Evolutionary conservation across 2,113 vertebrate genomes (phyloP).

Genomic region (Labeo catla): DNA sequence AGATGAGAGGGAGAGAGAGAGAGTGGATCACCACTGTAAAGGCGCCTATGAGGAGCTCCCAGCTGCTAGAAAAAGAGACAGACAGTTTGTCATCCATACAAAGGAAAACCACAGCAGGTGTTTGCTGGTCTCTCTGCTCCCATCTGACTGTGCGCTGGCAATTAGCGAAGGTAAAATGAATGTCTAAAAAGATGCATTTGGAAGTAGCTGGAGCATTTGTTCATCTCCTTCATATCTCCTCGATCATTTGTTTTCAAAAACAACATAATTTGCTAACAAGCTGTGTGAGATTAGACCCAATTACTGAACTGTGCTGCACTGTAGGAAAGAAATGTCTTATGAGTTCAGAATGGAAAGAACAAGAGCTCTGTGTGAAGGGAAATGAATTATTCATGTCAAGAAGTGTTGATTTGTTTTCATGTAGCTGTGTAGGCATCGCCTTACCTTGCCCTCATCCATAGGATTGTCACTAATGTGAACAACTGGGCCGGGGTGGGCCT

Average conservation of each 20-base stretch:
- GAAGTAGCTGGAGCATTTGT: constrained; percentile 14
- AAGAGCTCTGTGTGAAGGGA: constrained; percentile 9
- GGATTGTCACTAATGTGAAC: constrained; percentile 99
- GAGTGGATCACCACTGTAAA: neutral
- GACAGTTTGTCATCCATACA: constrained; percentile 8
- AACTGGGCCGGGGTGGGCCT: constrained; percentile 95
- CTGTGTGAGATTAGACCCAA: constrained; percentile 40
- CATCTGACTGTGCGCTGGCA: constrained; percentile 15
- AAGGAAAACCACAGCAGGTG: constrained; percentile 35
- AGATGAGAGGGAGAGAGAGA: neutral
- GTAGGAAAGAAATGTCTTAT: constrained; percentile 14
- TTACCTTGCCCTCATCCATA: constrained; percentile 96
- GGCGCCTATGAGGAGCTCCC: constrained; percentile 7
- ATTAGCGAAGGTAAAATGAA: constrained; percentile 30
- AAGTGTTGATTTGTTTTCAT: neutral
- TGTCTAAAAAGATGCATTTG: constrained; percentile 23
- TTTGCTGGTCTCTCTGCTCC: neutral
- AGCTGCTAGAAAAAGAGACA: constrained; percentile 28
- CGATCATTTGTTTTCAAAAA: constrained; percentile 39
- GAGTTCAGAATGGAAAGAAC: constrained; percentile 7
- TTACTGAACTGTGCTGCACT: constrained; percentile 40
- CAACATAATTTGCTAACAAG: constrained; percentile 42
- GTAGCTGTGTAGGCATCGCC: neutral
- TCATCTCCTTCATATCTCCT: constrained; percentile 29
- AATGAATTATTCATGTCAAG: constrained; percentile 9